Base-by-base conservation (phyloP, 2,888 invertebrate species). In the Yponomeuta plumbellus region DNA sequence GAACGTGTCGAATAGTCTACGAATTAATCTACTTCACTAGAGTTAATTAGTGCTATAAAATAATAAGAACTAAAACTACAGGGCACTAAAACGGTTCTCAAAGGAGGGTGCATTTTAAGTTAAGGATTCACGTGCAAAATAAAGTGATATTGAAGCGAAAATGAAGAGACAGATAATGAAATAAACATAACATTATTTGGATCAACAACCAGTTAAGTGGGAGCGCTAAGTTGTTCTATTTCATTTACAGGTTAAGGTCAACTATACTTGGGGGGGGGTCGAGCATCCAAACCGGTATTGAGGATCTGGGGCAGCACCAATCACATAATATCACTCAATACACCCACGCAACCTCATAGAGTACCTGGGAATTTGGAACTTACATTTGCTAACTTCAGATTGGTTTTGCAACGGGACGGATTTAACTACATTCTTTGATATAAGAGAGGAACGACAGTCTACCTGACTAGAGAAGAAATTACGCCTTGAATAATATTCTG, bases 291-390 rank as follows among this genome's bases (percentile, higher is more conserved):
- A 84, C 81, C 80, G 75, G 67, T 71, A 74, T 76, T 76, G 77
- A 84, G 81, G 79, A 21, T 79, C 78, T 81, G 85, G 91, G 91
- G 91, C 91, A 91, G 91, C 91, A 91, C 90, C 90, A 90, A 87
- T 90, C 88, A 89, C 86, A 88, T 84, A 79, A 80, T 80, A 78
- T 80, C 84, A 84, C 86, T 82, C 84, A 73, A 70, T 71, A 75
- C 71, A 73, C 13, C 79, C 83, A 84, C 84, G 78, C 84, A 81
- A 85, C 87, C 88, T 88, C 89, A 86, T 86, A 86, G 83, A 86
- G 76, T 13, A 21, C 21, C 59, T 52, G 17, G 44, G 17, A 52
- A 17, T 52, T 52, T 52, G 44, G 34, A 34, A 34, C 34, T 34
- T 34, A 34, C 34, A 8, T 34, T 34, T 34, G 34, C 8, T 10